These are phyloP conservation scores for Neosilurus hyrtlii DNA, from an alignment of 2,797 vertebrate species.

Conservation along the genomic window DNA sequence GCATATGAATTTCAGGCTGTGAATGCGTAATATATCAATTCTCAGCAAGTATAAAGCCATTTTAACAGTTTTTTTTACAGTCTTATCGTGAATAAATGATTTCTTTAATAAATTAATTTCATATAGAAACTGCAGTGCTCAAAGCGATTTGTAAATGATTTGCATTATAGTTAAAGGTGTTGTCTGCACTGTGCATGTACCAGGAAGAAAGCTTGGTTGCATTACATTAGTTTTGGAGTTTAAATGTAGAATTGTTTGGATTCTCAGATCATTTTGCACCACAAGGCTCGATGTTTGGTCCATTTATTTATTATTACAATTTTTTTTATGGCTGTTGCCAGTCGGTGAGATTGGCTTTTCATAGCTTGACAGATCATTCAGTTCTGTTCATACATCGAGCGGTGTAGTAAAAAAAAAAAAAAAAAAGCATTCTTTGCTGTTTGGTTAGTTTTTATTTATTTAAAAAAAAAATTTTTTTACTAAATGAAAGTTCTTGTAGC, in stretches of 20 bases:
- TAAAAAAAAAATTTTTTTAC: no score
- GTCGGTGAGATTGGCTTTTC: not conserved
- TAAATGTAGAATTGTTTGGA: no score
- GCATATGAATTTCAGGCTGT: not conserved
- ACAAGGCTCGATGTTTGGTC: not conserved
- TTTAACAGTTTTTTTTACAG: not conserved
- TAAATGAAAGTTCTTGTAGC: not conserved
- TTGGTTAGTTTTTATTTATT: not conserved
- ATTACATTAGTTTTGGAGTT: not conserved
- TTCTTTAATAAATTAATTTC: not conserved
- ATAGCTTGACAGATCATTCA: not conserved
- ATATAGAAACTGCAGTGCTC: not conserved
- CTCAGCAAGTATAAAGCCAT: not conserved
- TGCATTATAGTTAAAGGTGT: no score
- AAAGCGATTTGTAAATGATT: not conserved
- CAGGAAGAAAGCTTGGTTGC: not conserved
- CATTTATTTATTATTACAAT: not conserved
- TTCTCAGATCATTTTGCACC: not conserved
- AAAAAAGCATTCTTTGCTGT: not conserved
- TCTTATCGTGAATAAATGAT: not conserved
- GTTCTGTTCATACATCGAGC: not conserved
- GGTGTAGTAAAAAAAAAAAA: not conserved
- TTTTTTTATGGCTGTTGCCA: not conserved
- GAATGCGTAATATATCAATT: not conserved
- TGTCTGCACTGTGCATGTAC: not conserved